These are phyloP conservation scores for Mythimna vitellina DNA, from an alignment of 2,888 invertebrate genomes.

Conservation along the genomic window DNA sequence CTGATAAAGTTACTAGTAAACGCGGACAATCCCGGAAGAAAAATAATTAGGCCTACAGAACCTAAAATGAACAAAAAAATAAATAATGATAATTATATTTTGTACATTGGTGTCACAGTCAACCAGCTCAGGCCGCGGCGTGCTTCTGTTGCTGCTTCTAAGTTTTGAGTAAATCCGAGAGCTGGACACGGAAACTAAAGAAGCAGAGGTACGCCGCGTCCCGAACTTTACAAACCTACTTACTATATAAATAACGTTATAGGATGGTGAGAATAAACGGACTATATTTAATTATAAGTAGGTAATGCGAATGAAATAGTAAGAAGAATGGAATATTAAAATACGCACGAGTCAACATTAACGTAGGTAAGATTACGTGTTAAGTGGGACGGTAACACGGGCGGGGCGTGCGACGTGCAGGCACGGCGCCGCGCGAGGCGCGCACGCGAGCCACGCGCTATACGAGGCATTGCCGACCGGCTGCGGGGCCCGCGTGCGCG, in stretches of 20 bases:
- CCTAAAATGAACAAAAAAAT: slow-evolving; percentile 10
- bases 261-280: slow-evolving; percentile 16
- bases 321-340: slow-evolving; percentile 63
- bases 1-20: slow-evolving; percentile 11
- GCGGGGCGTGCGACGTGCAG: slow-evolving; percentile 48
- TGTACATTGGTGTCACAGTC: slow-evolving; percentile 49
- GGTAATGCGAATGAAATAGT: slow-evolving; percentile 55
- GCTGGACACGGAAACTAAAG: background rate
- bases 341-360: slow-evolving; percentile 75
- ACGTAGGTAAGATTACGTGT: slow-evolving; percentile 59
- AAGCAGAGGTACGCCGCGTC: slow-evolving; percentile 11
- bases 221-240: slow-evolving; percentile 26
- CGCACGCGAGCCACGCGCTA: slow-evolving; percentile 12
- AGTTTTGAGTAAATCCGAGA: background rate
- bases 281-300: slow-evolving; percentile 39
- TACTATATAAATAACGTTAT: slow-evolving; percentile 8
- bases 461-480: background rate
- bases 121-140: slow-evolving; percentile 27
- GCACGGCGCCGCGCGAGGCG: slow-evolving; percentile 43
- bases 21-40: background rate
- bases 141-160: background rate
- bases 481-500: slow-evolving; percentile 23
- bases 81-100: slow-evolving; percentile 14
- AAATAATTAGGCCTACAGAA: slow-evolving; percentile 1
- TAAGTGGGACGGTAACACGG: slow-evolving; percentile 71